Evolutionary conservation across 1,140 invertebrate species (phyloP), one percentile per base, ranked within the genome.

Genomic region (Euwallacea fornicatus): DNA sequence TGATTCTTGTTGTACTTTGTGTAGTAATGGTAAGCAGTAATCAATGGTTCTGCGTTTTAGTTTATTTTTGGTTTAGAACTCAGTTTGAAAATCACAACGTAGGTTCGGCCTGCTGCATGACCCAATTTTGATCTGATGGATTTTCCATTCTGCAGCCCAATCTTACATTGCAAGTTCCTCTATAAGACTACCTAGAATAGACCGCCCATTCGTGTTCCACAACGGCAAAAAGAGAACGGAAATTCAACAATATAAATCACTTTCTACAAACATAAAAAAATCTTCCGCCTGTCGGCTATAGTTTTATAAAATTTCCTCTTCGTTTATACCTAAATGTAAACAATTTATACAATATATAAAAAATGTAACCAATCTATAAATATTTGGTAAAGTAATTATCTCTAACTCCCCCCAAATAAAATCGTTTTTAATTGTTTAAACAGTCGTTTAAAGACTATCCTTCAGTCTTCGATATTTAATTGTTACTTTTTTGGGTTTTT

Each of bases 301-400:
- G 61, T 69, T 15, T 15, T 71, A 71, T 71, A 71, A 66, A 70
- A 71, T 71, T 66, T 66, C 21, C 43, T 42, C 21, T 33, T 33
- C 21, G 21, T 66, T 71, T 66, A 66, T 66, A n/a, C 15, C 64
- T 61, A 67, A 72, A 72, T 56, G 54, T 68, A 72, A 63, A 62
- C 60, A 58, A 67, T 72, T 68, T 72, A 72, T 72, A 72, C 71
- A 72, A 72, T 72, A 72, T 72, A 72, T 72, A 68, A 67, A 72
- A 72, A 72, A 72, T 68, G 47, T 72, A 72, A 72, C 71, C 71
- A 68, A 72, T 72, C 61, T 72, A 68, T 72, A 67, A 72, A 72
- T 42, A 67, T 72, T 72, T 68, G 47, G 66, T 63, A 67, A 68
- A 65, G 67, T 66, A 72, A 67, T 68, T 59, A 67, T 60, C 43